Conservation (phyloP, 2,888 invertebrate species). For the Drosophila paucipuncta region DNA sequence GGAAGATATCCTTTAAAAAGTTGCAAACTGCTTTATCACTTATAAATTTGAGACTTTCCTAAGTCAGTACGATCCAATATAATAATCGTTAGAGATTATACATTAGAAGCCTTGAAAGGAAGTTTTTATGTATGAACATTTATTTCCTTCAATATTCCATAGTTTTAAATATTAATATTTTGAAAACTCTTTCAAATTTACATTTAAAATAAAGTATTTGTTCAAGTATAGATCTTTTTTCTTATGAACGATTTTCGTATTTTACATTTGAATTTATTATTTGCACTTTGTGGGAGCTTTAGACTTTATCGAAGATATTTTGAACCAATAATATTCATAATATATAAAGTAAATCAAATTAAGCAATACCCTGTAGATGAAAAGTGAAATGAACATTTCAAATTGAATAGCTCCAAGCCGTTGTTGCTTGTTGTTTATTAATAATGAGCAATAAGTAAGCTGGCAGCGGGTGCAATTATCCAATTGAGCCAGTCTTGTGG, state of each 20-base stretch:
- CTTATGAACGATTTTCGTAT: too few species aligned
- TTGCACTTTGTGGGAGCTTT: background rate
- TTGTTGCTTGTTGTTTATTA: background rate
- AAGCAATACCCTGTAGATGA: background rate
- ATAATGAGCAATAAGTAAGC: background rate
- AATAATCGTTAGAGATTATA: background rate
- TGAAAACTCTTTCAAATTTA: background rate
- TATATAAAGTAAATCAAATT: background rate
- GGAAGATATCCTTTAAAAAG: slow-evolving; percentile 1
- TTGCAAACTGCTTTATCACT: background rate
- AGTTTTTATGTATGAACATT: background rate
- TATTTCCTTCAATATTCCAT: background rate
- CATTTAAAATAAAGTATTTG: background rate
- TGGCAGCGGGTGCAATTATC: background rate
- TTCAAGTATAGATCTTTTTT: background rate
- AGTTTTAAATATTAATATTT: background rate
- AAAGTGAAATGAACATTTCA: background rate
- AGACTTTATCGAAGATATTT: background rate
- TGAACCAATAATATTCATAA: background rate
- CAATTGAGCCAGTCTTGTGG: background rate
- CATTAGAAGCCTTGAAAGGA: background rate
- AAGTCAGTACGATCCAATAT: background rate
- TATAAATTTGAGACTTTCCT: background rate
- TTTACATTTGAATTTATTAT: background rate
- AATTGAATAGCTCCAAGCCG: background rate